Base-by-base conservation (phyloP, 2,113 vertebrate species). In the Peucedramus taeniatus region DNA sequence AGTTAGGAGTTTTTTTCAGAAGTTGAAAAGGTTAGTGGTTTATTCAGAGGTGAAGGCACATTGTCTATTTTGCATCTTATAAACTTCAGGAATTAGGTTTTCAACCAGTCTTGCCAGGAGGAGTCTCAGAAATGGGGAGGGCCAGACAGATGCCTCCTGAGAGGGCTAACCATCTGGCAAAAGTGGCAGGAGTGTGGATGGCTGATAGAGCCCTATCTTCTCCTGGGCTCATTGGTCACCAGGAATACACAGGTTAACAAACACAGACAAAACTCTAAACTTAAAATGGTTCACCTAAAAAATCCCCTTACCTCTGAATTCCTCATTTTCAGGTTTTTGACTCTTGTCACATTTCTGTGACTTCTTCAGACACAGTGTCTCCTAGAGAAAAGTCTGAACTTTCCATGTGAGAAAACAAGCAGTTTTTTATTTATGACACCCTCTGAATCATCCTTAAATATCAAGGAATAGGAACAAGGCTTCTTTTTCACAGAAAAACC, bases 361-460 rank as follows among this genome's bases (percentile, higher is more conserved):
- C 59, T 75, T 68, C 39, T 93, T 30, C 76, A 87, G 75, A 69
- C 49, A 35, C 11, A 50, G 6, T 40, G 15, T 57, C 50, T 93
- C 77, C 83, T 50, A 59, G 54, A 81, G 60, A 71, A 89, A 89
- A 82, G 16, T n/a, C 57, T 80, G 70, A 89, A 72, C 54, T 96
- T 87, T 35, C 74, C 45, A 7, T 50, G 45, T 77, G 66, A 91
- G 82, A 83, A 87, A 93, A 69, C 44, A 91, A 72, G 18, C 28
- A 59, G 74, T 30, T 72, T 89, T 95, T 94, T 89, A 87, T 93
- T 94, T 89, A 72, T 85, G 21, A 91, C 40, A 70, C 47, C 23
- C 30, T 94, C 42, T 65, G 77, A 96, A 80, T 91, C 87, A 87
- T 72, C 82, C 71, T 93, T 84, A 93, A 91, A 87, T 79, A 90